Evolutionary conservation across 2,888 invertebrate genomes (phyloP).

Genomic region (Asteroscopus sphinx): DNA sequence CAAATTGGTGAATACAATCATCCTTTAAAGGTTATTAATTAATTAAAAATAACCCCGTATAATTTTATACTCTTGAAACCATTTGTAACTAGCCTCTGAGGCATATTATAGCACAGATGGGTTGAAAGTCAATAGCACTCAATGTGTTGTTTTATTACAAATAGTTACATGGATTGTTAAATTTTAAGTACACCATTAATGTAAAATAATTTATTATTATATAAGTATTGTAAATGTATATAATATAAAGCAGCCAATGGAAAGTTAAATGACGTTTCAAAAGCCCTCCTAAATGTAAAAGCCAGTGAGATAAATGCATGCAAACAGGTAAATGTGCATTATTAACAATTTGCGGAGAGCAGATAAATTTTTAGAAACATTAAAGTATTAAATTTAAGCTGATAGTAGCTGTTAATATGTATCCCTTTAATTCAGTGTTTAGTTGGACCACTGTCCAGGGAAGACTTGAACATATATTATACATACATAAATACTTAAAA

Average conservation of each 20-base stretch:
- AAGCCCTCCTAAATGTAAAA: conserved; percentile 81
- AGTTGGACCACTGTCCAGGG: conserved; percentile 71
- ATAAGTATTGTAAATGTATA: conserved; percentile 63
- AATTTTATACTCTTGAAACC: conserved; percentile 64
- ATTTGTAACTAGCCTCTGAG: conserved; percentile 58
- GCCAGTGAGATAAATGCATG: conserved; percentile 83
- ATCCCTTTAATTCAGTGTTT: conserved; percentile 50
- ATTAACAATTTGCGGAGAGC: conserved; percentile 80
- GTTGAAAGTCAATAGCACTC: conserved; percentile 4
- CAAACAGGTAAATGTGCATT: conserved; percentile 84
- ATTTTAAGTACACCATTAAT: conserved; percentile 69
- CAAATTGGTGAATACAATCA: too few relatives aligned
- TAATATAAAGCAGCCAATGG: conserved; percentile 82
- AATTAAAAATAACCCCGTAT: too few relatives aligned
- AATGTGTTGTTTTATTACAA: conserved; percentile 43
- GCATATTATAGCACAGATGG: conserved; percentile 14
- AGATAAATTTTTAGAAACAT: conserved; percentile 68
- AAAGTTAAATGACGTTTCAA: conserved; percentile 74
- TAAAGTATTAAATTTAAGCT: conserved; percentile 48
- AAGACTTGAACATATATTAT: conserved; percentile 71
- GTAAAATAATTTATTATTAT: conserved; percentile 56
- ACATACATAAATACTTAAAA: conserved; percentile 57
- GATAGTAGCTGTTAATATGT: conserved; percentile 53
- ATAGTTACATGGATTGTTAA: conserved; percentile 62
- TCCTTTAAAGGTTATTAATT: too few relatives aligned